Conservation (phyloP, 2,113 vertebrate genomes). For the Ptyas mucosa region DNA sequence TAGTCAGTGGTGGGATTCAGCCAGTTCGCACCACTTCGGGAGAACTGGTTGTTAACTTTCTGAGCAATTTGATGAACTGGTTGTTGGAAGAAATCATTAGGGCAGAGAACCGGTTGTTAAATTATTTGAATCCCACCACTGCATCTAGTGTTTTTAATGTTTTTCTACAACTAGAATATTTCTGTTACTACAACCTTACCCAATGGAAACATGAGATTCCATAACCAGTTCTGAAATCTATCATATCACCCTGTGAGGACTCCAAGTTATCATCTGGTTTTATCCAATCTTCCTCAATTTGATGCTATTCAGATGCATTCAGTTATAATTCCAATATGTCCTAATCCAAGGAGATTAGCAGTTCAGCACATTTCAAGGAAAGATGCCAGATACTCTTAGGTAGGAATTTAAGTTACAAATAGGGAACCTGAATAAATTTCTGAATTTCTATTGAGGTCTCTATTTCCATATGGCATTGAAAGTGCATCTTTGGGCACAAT, state of each 20-base stretch:
- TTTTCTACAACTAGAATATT: background rate
- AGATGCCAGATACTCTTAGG: background rate
- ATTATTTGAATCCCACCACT: no score
- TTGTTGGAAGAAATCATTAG: no score
- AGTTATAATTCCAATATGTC: background rate
- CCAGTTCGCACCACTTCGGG: no score
- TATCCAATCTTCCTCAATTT: background rate
- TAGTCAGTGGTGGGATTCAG: no score
- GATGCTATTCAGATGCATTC: background rate
- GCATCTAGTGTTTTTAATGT: background rate
- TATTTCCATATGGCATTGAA: background rate
- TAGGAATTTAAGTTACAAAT: background rate
- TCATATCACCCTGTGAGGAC: background rate
- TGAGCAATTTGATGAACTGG: no score
- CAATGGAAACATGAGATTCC: background rate
- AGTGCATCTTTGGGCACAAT: background rate
- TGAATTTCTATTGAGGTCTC: background rate
- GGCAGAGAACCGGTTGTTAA: no score
- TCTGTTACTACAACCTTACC: background rate
- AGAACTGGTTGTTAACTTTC: no score
- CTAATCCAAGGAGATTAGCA: background rate
- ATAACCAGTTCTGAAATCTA: background rate
- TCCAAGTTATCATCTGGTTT: background rate
- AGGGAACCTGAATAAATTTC: background rate
- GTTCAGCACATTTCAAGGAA: background rate